phyloP scores from a whole-genome alignment of 2,888 invertebrate species.

The Agonopterix alstromeriana region DNA sequence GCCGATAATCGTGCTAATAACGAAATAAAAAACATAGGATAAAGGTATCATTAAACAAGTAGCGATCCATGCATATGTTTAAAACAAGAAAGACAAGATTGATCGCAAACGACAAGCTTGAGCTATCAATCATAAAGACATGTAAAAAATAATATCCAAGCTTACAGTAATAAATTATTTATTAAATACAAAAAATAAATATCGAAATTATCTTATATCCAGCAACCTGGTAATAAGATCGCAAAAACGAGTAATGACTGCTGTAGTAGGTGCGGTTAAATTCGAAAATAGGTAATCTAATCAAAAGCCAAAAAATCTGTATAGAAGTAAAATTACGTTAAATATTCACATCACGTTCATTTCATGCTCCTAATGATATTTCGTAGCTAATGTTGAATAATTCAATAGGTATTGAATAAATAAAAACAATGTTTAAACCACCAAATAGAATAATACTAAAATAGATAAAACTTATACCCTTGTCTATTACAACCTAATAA shows the following conservation, averaged over 20 bases:
- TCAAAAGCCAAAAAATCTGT: too few relatives aligned
- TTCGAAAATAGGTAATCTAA: too few relatives aligned
- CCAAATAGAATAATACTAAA: too few relatives aligned
- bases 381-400: too few relatives aligned
- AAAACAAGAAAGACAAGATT: conserved; percentile 15
- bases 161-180: conserved; percentile 8
- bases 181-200: conserved; percentile 11
- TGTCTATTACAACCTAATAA: too few relatives aligned
- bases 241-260: conserved; percentile 8
- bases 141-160: conserved; percentile 2
- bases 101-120: conserved; percentile 16
- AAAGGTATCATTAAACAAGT: not conserved
- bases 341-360: too few relatives aligned
- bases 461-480: too few relatives aligned
- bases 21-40: too few relatives aligned
- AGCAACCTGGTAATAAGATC: conserved; percentile 10
- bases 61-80: conserved; percentile 1
- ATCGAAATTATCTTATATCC: conserved; percentile 12
- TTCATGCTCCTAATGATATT: too few relatives aligned
- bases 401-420: too few relatives aligned
- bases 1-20: not conserved
- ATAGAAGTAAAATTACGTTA: too few relatives aligned
- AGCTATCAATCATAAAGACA: conserved; percentile 23
- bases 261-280: not conserved
- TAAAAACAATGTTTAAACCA: too few relatives aligned